phyloP scores from a whole-genome alignment of 2,888 invertebrate genomes.

The Diogma glabrata region DNA sequence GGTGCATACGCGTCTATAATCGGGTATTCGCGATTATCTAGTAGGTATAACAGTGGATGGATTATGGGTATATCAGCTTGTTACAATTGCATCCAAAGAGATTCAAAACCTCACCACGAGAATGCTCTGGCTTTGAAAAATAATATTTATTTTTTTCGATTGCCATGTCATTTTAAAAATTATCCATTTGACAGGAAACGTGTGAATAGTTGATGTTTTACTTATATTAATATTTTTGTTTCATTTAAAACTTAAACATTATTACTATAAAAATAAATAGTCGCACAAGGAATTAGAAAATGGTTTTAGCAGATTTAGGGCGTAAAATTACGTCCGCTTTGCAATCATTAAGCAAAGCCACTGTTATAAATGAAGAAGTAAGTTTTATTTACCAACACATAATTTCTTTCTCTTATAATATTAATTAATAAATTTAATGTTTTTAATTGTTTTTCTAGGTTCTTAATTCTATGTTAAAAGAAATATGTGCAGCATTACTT shows the following conservation, averaged over 20 bases:
- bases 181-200: slow-evolving; percentile 9
- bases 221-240: neutral
- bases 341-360: slow-evolving; percentile 94
- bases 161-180: slow-evolving; percentile 4
- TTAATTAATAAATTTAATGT: slow-evolving; percentile 6
- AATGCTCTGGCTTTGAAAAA: too few relatives aligned
- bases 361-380: slow-evolving; percentile 97
- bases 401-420: slow-evolving; percentile 12
- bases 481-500: slow-evolving; percentile 91
- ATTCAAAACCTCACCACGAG: too few relatives aligned
- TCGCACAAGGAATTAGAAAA: slow-evolving; percentile 31
- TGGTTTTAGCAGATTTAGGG: slow-evolving; percentile 99
- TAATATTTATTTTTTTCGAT: slow-evolving; percentile 2
- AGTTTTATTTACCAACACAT: slow-evolving; percentile 29
- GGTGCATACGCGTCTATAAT: too few relatives aligned
- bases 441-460: slow-evolving; percentile 46
- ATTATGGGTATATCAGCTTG: too few relatives aligned
- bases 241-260: neutral
- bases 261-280: neutral
- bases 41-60: too few relatives aligned
- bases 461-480: slow-evolving; percentile 97
- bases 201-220: neutral
- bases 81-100: too few relatives aligned
- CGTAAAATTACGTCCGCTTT: slow-evolving; percentile 98
- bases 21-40: too few relatives aligned